Evolutionary conservation across 2,888 invertebrate species (phyloP).

Genomic region (Eristalinus aeneus): DNA sequence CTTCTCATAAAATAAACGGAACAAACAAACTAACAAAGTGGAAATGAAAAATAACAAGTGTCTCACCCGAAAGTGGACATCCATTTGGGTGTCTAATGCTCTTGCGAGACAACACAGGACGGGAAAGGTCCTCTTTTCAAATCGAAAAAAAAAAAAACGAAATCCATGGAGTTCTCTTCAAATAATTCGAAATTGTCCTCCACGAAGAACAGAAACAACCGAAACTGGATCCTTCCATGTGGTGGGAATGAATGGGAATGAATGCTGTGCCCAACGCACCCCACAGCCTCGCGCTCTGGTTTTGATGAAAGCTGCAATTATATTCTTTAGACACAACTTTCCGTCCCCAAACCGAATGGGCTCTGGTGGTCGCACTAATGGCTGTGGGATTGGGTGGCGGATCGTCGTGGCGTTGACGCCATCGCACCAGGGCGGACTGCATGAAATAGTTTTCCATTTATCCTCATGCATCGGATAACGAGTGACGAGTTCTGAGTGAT

Average conservation of each 20-base stretch:
- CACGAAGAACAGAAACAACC: not conserved
- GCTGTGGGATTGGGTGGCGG: not conserved
- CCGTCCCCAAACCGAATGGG: not conserved
- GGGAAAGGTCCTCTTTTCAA: not conserved
- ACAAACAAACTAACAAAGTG: slow-evolving; percentile 3
- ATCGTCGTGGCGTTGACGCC: not conserved
- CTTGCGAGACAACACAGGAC: not conserved
- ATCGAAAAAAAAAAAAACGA: not conserved
- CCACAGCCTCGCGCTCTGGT: not conserved
- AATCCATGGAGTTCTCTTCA: not conserved
- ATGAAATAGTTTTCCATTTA: not conserved
- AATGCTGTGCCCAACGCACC: not conserved
- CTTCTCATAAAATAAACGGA: not conserved
- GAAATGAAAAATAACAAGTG: slow-evolving; percentile 24
- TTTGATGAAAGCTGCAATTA: not conserved
- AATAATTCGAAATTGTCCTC: not conserved
- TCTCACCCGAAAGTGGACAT: slow-evolving; percentile 41
- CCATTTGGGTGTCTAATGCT: not conserved
- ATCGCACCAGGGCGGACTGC: not conserved
- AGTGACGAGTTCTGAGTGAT: not conserved
- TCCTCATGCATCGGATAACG: not conserved
- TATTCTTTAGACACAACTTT: not conserved
- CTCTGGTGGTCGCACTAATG: not conserved
- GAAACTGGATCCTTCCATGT: not conserved
- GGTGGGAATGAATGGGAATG: not conserved